These are phyloP conservation scores for Okapia johnstoni DNA, from an alignment of 2,113 vertebrate genomes.

Conservation along the genomic window DNA sequence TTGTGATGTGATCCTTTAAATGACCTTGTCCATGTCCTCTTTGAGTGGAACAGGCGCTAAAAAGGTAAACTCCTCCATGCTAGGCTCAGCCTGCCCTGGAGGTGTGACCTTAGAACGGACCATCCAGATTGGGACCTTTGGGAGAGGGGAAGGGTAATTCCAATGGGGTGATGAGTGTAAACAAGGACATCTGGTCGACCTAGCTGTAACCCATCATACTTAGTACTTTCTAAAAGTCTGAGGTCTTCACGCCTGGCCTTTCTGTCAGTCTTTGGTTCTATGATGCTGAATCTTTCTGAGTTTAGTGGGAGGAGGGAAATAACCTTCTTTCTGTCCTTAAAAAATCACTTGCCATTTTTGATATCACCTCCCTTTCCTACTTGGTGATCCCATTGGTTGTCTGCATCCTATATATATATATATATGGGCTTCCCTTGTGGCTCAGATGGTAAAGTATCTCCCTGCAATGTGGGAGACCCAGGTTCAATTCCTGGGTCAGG, in stretches of 20 bases:
- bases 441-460: not conserved
- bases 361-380: not conserved
- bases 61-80: not conserved
- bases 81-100: not conserved
- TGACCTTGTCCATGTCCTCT: slow-evolving; percentile 73
- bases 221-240: not conserved
- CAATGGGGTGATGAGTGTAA: not conserved
- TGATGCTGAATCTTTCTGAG: not conserved
- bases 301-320: not conserved
- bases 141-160: not conserved
- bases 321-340: not conserved
- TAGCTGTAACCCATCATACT: not conserved
- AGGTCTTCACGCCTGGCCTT: not conserved
- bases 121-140: not conserved
- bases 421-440: not conserved
- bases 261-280: not conserved
- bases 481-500: not conserved
- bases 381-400: not conserved
- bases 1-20: slow-evolving; percentile 51
- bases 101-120: not conserved
- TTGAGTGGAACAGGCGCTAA: slow-evolving; percentile 46
- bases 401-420: not conserved
- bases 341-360: not conserved
- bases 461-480: rapidly evolving
- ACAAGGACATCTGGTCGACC: not conserved